Percentiles rank a stretch among this genome's conserved stretches.
These are phyloP conservation scores for Urosaurus nigricauda DNA, from an alignment of 2,797 vertebrate species.

Conservation along the genomic window DNA sequence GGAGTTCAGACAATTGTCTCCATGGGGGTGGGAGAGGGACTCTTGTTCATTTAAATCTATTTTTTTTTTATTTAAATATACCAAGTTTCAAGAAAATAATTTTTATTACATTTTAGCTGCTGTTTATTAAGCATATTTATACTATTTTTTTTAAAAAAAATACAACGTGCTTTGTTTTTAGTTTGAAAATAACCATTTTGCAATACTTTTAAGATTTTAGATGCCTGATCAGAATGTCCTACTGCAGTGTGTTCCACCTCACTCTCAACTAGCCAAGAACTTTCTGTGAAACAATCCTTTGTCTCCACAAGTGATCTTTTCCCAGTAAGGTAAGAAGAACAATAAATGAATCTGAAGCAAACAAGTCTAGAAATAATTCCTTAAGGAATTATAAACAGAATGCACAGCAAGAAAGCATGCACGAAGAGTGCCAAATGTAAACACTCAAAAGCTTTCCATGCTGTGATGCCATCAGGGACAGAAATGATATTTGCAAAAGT, in stretches of 20 bases:
- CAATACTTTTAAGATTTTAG: slow-evolving; percentile 8
- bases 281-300: slow-evolving; percentile 16
- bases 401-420: slow-evolving; percentile 18
- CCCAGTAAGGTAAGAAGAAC: slow-evolving; percentile 16
- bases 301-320: background rate
- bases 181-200: slow-evolving; percentile 8
- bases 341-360: slow-evolving; percentile 35
- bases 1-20: too few species aligned
- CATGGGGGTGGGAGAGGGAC: too few species aligned
- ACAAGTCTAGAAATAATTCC: slow-evolving; percentile 31
- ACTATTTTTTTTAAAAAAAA: background rate
- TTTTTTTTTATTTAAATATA: background rate
- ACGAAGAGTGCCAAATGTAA: background rate
- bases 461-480: slow-evolving; percentile 10
- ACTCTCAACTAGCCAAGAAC: background rate
- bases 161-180: background rate
- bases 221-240: background rate
- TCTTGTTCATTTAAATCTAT: too few species aligned
- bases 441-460: slow-evolving; percentile 16
- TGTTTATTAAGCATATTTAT: background rate
- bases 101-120: background rate
- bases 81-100: background rate
- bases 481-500: slow-evolving; percentile 20
- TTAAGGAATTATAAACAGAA: slow-evolving; percentile 23
- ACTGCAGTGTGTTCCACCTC: background rate